Percentiles rank a stretch among this genome's conserved stretches.
These are phyloP conservation scores for Spea bombifrons DNA, from an alignment of 2,113 vertebrate species.

Conservation along the genomic window DNA sequence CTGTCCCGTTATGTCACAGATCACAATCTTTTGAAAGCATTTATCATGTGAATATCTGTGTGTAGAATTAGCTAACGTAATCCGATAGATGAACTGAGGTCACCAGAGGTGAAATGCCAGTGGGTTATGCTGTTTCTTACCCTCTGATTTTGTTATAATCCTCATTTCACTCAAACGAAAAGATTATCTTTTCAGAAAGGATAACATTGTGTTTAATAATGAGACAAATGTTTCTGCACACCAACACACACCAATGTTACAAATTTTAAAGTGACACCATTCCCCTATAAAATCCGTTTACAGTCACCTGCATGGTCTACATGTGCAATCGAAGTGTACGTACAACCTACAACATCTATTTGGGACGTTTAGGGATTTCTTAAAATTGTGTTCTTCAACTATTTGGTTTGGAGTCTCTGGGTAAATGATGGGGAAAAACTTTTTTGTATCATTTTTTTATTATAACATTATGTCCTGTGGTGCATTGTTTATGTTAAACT, in stretches of 20 bases:
- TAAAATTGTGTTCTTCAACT: too few species aligned
- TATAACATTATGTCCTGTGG: too few species aligned
- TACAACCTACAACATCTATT: neutral
- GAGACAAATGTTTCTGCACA: constrained; percentile 7
- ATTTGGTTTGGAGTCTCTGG: too few species aligned
- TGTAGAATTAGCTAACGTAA: constrained; percentile 11
- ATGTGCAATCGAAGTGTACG: neutral
- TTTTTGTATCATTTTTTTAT: too few species aligned
- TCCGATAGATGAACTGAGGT: constrained; percentile 8
- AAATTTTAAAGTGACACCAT: too few species aligned
- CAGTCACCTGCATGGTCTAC: neutral
- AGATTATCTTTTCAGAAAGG: neutral
- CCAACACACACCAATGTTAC: neutral
- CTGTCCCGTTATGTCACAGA: neutral
- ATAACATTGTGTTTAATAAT: neutral
- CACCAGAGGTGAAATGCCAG: constrained; percentile 33
- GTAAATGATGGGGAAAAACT: too few species aligned
- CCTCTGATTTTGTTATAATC: neutral
- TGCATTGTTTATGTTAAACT: too few species aligned
- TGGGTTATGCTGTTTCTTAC: constrained; percentile 23
- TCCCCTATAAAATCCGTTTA: neutral
- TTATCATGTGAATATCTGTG: neutral
- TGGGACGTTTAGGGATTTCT: too few species aligned
- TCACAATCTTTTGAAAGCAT: constrained; percentile 1
- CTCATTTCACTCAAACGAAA: neutral